Evolutionary conservation across 2,113 vertebrate genomes (phyloP), one percentile per base, ranked within the genome.

Genomic region (Pelmatolapia mariae): DNA sequence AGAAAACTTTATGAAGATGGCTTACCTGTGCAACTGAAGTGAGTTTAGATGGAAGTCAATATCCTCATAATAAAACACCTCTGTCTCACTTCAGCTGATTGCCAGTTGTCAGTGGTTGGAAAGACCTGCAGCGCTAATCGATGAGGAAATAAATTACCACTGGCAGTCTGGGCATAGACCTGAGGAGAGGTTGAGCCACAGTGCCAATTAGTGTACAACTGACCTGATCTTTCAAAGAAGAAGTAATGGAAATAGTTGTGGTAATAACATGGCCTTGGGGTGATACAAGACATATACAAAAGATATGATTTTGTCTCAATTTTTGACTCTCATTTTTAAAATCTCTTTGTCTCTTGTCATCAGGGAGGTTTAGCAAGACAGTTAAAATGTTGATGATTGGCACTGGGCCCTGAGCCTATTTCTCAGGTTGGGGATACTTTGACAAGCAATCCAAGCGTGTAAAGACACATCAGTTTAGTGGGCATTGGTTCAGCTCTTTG

Each of bases 381-480:
- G 76, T 76, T 52, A 31, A 85, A 86, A 63, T 86, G 83, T 63
- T 47, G 71, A 85, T 92, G 92, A 94, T 91, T 92, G 89, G 84
- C 87, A 87, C 63, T 2, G 4, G 79, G 76, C 40, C 68, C 31
- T 40, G 33, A 38, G 88, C 87, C 90, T 95, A 73, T 94, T 94
- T 68, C 87, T 87, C 66, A 80, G 71, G 89, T 86, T 71, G 18
- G 2, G 13, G 18, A 61, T 84, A 82, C 81, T 85, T 89, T 90
- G 79, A 47, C 18, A 66, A 92, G 78, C 81, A 87, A 45, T 38
- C 86, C 83, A 57, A 86, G 91, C 86, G 33, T 93, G 85, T 94
- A 89, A 93, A 93, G 86, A 94, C 91, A 89, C 91, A 93, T 93
- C 89, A 84, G 88, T 87, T 89, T 87, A 90, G 91, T 68, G 57